phyloP scores from a whole-genome alignment of 2,797 vertebrate genomes.

The Sebastes vulpes region DNA sequence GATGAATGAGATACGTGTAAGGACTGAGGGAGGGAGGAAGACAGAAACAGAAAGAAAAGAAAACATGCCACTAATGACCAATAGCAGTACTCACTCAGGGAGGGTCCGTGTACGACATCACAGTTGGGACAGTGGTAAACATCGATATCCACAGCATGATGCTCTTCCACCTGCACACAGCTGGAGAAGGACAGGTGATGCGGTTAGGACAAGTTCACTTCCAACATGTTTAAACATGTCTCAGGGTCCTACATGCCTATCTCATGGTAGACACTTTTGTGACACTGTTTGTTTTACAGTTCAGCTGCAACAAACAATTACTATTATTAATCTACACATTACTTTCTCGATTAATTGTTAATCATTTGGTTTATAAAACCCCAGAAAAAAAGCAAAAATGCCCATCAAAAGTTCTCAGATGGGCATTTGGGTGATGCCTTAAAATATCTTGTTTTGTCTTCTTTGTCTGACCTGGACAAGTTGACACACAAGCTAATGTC shows the following conservation, averaged over 20 bases:
- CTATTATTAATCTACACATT: too few relatives aligned
- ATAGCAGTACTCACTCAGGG: conserved; percentile 91
- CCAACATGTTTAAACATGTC: background rate
- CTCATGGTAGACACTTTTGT: background rate
- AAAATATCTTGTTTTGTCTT: background rate
- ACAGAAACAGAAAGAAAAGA: background rate
- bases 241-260: background rate
- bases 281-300: background rate
- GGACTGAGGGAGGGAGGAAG: background rate
- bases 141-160: conserved; percentile 97
- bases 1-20: conserved; percentile 10
- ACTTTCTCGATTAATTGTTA: too few relatives aligned
- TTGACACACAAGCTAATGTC: background rate
- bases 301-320: background rate
- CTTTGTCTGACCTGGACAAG: background rate
- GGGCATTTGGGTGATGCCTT: too few relatives aligned
- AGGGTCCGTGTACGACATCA: conserved; percentile 92
- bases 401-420: too few relatives aligned
- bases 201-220: background rate
- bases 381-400: too few relatives aligned
- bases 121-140: conserved; percentile 99
- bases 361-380: too few relatives aligned
- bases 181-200: conserved; percentile 75
- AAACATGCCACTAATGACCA: background rate
- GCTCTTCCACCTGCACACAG: conserved; percentile 97